phyloP scores from a whole-genome alignment of 2,797 vertebrate genomes.

The Lophotriccus pileatus region DNA sequence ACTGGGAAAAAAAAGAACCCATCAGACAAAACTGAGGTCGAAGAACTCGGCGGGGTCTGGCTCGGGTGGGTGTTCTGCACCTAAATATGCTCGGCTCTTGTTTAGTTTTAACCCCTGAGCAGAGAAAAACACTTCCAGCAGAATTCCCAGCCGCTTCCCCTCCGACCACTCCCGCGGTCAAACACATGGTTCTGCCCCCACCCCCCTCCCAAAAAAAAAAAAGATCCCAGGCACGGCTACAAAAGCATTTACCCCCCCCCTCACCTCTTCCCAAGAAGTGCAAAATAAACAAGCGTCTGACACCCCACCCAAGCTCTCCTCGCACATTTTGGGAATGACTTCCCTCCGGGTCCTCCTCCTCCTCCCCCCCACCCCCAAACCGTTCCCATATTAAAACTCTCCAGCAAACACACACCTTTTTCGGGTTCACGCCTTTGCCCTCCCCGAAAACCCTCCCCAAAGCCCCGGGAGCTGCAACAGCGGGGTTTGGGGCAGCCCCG shows the following conservation, averaged over 20 bases:
- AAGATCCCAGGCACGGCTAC: not conserved
- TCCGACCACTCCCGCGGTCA: not conserved
- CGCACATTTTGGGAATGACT: slow-evolving; percentile 10
- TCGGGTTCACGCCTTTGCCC: not conserved
- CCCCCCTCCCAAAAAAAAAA: not conserved
- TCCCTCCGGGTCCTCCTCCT: not conserved
- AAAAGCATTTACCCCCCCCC: not conserved
- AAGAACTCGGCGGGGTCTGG: not conserved
- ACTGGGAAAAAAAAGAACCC: not conserved
- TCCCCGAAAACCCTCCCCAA: not conserved
- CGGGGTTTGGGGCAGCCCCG: not conserved
- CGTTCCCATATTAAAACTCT: not conserved
- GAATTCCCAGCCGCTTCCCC: not conserved
- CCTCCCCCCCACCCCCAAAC: not conserved
- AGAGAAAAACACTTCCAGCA: not conserved
- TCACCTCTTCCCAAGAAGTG: not conserved
- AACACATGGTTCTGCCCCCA: not conserved
- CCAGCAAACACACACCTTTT: not conserved
- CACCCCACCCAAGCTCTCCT: slow-evolving; percentile 31
- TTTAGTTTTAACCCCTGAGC: not conserved
- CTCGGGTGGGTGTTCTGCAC: not conserved
- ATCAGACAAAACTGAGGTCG: not conserved
- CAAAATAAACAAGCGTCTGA: not conserved
- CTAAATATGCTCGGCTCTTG: not conserved
- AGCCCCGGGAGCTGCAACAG: not conserved